A percentile compares a stretch with the other conserved stretches of the same genome.
These are phyloP conservation scores for Drosophila setosimentum DNA, from an alignment of 2,888 invertebrate genomes.

Conservation along the genomic window DNA sequence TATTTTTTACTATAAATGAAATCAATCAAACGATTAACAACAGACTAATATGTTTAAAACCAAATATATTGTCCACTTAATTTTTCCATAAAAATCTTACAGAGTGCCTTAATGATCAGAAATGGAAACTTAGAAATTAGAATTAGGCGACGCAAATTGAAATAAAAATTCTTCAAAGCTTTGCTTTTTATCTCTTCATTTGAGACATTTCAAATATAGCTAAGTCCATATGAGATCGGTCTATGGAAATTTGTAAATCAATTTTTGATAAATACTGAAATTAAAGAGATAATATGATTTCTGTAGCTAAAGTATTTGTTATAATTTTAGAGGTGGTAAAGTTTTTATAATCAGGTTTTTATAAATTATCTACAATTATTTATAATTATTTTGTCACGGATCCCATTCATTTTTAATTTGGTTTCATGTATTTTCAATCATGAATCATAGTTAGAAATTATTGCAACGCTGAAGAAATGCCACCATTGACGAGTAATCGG, in stretches of 20 bases:
- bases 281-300: background rate
- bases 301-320: background rate
- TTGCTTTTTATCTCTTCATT: too few relatives aligned
- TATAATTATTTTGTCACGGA: background rate
- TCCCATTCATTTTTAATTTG: background rate
- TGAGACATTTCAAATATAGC: too few relatives aligned
- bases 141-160: background rate
- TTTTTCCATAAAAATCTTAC: background rate
- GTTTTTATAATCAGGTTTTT: background rate
- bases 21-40: background rate
- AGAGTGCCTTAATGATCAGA: background rate
- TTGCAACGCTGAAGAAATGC: background rate
- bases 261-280: background rate
- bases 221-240: background rate
- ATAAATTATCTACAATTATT: background rate
- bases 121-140: background rate
- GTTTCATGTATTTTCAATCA: background rate
- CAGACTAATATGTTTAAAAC: background rate
- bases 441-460: background rate
- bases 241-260: background rate
- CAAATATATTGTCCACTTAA: background rate
- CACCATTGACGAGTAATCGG: background rate
- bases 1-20: background rate
- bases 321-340: background rate
- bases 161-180: too few relatives aligned